These are phyloP conservation scores for Dichetophora obliterata DNA, from an alignment of 2,888 invertebrate genomes.

Conservation along the genomic window DNA sequence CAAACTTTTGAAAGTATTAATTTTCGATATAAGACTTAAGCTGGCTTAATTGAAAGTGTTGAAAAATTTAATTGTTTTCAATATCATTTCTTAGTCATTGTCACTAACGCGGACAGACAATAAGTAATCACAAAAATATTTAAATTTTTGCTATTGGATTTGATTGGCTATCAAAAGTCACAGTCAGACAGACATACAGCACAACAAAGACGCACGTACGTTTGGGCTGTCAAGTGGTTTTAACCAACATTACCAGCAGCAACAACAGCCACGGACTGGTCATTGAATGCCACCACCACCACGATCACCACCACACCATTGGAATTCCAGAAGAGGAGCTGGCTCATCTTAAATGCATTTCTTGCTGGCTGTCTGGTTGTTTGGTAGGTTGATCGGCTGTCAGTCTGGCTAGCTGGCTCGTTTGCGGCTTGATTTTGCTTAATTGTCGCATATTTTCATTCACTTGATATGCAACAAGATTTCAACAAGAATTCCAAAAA, in stretches of 20 bases:
- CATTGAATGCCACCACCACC: not conserved
- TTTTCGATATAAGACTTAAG: no score
- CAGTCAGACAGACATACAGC: not conserved
- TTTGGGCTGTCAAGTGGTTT: constrained; percentile 11
- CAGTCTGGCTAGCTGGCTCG: not conserved
- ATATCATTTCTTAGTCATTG: no score
- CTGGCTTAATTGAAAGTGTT: no score
- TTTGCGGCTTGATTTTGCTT: constrained; percentile 22
- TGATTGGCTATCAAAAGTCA: not conserved
- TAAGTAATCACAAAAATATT: constrained; percentile 18
- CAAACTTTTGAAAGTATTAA: not conserved
- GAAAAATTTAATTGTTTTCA: not conserved
- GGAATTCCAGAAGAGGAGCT: not conserved
- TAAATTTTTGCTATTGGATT: constrained; percentile 24
- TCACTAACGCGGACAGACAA: not conserved
- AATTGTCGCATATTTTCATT: constrained; percentile 37
- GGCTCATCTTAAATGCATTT: constrained; percentile 8
- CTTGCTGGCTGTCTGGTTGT: not conserved
- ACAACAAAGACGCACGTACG: not conserved
- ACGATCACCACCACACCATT: not conserved
- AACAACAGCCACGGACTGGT: not conserved
- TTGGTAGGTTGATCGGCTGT: not conserved
- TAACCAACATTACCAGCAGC: not conserved
- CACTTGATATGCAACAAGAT: constrained; percentile 35
- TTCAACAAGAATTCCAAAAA: constrained; percentile 16